A percentile compares a stretch with the other conserved stretches of the same genome.
These are phyloP conservation scores for Chromis chromis DNA, from an alignment of 2,797 vertebrate species.

Conservation along the genomic window DNA sequence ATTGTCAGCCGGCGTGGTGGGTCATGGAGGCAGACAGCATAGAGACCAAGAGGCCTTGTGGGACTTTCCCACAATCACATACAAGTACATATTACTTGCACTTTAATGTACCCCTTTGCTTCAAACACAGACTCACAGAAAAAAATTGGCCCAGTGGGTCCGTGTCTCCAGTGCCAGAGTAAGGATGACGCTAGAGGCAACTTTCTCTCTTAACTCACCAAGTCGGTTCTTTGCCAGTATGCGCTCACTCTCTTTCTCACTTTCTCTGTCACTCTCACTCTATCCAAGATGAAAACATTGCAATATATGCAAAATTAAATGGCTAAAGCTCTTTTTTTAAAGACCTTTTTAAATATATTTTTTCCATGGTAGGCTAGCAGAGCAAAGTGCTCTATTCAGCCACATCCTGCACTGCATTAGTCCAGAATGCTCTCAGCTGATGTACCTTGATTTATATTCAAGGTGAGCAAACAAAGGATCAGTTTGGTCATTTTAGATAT, in stretches of 20 bases:
- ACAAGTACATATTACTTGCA: conserved; percentile 74
- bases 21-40: conserved; percentile 77
- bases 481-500: too few relatives aligned
- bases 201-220: conserved; percentile 51
- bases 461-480: too few relatives aligned
- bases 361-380: not conserved
- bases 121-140: conserved; percentile 46
- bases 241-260: conserved; percentile 26
- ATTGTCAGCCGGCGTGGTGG: conserved; percentile 88
- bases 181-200: conserved; percentile 46
- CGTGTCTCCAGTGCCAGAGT: conserved; percentile 51
- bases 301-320: conserved; percentile 4
- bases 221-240: conserved; percentile 35
- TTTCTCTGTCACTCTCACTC: conserved; percentile 4
- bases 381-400: not conserved
- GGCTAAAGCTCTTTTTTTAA: not conserved
- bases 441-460: too few relatives aligned
- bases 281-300: not conserved
- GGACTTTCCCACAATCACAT: conserved; percentile 81
- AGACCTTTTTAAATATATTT: conserved; percentile 1
- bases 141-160: conserved; percentile 50
- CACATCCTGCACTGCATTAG: too few relatives aligned
- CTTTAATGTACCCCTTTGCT: conserved; percentile 72
- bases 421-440: too few relatives aligned
- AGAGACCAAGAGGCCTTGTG: conserved; percentile 75